Percentiles rank a stretch among this genome's conserved stretches.
phyloP scores from a whole-genome alignment of 2,888 invertebrate genomes.

The Euproctis similis region DNA sequence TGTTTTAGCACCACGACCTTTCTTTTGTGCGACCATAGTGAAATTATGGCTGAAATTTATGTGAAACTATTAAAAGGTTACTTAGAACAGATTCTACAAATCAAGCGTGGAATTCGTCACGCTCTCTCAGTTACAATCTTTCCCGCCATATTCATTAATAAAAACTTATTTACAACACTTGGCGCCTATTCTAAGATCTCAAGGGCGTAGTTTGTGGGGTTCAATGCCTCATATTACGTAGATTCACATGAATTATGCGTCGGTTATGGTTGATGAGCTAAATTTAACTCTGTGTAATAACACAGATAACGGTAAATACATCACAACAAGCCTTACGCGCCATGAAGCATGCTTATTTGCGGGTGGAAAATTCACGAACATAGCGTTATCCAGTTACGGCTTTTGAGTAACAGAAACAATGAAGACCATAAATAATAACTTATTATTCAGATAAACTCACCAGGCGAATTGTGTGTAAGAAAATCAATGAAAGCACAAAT shows the following conservation, averaged over 20 bases:
- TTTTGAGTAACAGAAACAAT: slow-evolving; percentile 11
- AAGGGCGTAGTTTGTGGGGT: slow-evolving; percentile 48
- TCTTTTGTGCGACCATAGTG: slow-evolving; percentile 66
- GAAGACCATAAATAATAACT: slow-evolving; percentile 2
- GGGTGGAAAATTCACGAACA: slow-evolving; percentile 58
- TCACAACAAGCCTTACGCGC: slow-evolving; percentile 46
- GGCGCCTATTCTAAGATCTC: slow-evolving; percentile 52
- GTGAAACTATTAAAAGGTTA: no score
- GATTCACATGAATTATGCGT: slow-evolving; percentile 16
- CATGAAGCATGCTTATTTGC: slow-evolving; percentile 57
- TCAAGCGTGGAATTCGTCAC: slow-evolving; percentile 23
- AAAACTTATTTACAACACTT: slow-evolving; percentile 37
- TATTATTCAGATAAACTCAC: slow-evolving; percentile 31
- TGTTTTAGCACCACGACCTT: slow-evolving; percentile 63
- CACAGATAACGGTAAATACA: slow-evolving; percentile 45
- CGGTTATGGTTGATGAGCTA: slow-evolving; percentile 15
- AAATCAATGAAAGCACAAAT: slow-evolving; percentile 44
- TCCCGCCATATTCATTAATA: slow-evolving; percentile 50
- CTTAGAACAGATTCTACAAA: slow-evolving; percentile 17
- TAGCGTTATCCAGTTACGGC: slow-evolving; percentile 25
- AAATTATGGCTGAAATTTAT: slow-evolving; percentile 29
- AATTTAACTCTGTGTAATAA: slow-evolving; percentile 22
- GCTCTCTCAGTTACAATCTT: slow-evolving; percentile 28
- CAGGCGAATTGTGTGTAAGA: slow-evolving; percentile 30
- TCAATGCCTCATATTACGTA: slow-evolving; percentile 34